phyloP scores from a whole-genome alignment of 2,113 vertebrate genomes.

The Pachyramphus minor region DNA sequence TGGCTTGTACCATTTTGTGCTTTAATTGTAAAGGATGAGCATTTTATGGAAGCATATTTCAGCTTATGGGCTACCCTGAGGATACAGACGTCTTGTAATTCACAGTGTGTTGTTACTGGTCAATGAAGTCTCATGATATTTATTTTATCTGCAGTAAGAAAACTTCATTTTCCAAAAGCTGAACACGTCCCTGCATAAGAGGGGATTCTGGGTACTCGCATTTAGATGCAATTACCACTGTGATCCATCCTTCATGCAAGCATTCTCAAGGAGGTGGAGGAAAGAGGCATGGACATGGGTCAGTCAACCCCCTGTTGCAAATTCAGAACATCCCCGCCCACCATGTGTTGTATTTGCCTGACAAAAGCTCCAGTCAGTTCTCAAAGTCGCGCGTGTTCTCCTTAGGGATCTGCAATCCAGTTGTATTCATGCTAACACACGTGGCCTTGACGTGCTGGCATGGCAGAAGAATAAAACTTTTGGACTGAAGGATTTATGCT shows the following conservation, averaged over 20 bases:
- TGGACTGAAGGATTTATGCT: background rate
- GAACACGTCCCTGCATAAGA: background rate
- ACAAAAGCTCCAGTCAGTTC: background rate
- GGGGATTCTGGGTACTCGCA: background rate
- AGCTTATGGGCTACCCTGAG: constrained; percentile 30
- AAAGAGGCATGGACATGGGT: background rate
- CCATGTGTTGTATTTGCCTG: background rate
- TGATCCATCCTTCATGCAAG: background rate
- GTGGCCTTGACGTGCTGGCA: background rate
- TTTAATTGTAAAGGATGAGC: constrained; percentile 57
- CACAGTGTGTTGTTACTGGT: background rate
- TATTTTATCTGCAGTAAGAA: background rate
- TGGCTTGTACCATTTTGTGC: constrained; percentile 32
- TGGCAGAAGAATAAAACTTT: background rate
- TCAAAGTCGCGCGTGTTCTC: background rate
- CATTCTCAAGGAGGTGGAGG: background rate
- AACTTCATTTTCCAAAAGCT: background rate
- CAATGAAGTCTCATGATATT: constrained; percentile 14
- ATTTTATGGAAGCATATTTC: constrained; percentile 44
- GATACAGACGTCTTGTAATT: constrained; percentile 38
- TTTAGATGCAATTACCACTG: background rate
- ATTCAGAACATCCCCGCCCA: background rate
- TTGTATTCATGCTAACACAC: background rate
- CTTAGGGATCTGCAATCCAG: background rate
- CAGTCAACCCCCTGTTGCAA: background rate